Conservation (phyloP, 2,113 vertebrate species). For the Macroglossus sobrinus region DNA sequence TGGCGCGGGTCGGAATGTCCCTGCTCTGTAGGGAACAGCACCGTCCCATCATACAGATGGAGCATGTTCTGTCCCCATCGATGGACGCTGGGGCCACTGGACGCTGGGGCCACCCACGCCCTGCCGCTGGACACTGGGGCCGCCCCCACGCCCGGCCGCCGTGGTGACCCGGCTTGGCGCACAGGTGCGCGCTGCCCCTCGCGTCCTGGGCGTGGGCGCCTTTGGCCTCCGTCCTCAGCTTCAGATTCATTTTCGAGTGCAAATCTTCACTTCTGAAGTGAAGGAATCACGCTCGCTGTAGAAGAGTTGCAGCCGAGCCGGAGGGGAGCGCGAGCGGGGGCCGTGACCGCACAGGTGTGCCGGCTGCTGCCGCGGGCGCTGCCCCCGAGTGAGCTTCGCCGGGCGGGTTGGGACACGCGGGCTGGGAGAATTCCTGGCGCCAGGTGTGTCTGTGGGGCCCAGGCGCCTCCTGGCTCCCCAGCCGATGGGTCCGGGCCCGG, state of each 20-base stretch:
- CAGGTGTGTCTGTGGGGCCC: accelerated
- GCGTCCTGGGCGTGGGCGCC: too few species aligned
- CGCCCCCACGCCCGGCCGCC: background rate
- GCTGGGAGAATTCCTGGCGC: too few species aligned
- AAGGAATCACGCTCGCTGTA: background rate
- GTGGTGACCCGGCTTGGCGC: too few species aligned
- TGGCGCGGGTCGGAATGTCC: background rate
- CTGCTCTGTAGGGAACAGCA: background rate
- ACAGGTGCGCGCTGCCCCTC: accelerated
- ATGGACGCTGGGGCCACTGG: background rate
- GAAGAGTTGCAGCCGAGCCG: background rate
- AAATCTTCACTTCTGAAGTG: background rate
- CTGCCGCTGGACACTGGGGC: background rate
- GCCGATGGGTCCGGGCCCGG: background rate
- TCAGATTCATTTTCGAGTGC: background rate
- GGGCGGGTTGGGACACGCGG: accelerated
- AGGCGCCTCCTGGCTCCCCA: background rate
- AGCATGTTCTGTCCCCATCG: too few species aligned
- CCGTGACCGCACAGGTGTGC: background rate
- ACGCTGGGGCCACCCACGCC: background rate
- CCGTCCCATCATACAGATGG: accelerated
- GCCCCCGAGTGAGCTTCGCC: background rate
- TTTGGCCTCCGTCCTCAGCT: background rate
- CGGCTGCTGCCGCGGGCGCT: background rate
- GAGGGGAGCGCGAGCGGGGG: too few species aligned